Conservation (phyloP, 2,113 vertebrate genomes). For the Amphiprion ocellaris region DNA sequence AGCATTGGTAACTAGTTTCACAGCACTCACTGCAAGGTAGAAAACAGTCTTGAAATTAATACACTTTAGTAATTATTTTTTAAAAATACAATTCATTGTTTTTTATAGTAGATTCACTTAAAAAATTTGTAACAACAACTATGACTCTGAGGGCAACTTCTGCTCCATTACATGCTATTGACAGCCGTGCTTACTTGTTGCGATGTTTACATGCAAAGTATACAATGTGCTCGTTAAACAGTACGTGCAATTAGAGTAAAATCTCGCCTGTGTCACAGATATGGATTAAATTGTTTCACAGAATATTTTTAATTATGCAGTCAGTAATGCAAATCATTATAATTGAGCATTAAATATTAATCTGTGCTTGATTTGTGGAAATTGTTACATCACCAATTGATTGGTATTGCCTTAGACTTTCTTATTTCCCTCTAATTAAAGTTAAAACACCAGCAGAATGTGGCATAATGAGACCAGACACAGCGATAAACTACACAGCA, state of each 20-base stretch:
- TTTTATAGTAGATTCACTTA: not conserved
- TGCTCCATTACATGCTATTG: not conserved
- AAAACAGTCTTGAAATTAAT: not conserved
- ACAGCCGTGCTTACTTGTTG: not conserved
- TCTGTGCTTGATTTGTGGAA: constrained; percentile 34
- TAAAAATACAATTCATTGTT: too few relatives aligned
- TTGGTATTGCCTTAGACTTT: constrained; percentile 8
- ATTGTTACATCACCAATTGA: constrained; percentile 26
- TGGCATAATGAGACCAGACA: constrained; percentile 36
- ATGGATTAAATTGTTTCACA: constrained; percentile 23
- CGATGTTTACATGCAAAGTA: constrained; percentile 6
- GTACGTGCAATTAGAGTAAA: constrained; percentile 3
- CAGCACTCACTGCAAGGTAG: not conserved
- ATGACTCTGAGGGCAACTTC: not conserved
- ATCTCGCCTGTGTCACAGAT: constrained; percentile 3
- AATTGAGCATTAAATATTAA: constrained; percentile 44
- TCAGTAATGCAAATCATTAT: constrained; percentile 39
- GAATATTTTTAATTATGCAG: constrained; percentile 21
- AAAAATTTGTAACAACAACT: too few relatives aligned
- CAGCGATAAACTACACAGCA: constrained; percentile 27
- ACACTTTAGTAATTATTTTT: not conserved
- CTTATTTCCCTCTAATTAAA: constrained; percentile 20
- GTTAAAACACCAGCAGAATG: constrained; percentile 7
- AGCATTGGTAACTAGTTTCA: not conserved
- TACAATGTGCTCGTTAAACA: not conserved